phyloP scores from a whole-genome alignment of 2,797 vertebrate genomes.

The Fistularia tabacaria region DNA sequence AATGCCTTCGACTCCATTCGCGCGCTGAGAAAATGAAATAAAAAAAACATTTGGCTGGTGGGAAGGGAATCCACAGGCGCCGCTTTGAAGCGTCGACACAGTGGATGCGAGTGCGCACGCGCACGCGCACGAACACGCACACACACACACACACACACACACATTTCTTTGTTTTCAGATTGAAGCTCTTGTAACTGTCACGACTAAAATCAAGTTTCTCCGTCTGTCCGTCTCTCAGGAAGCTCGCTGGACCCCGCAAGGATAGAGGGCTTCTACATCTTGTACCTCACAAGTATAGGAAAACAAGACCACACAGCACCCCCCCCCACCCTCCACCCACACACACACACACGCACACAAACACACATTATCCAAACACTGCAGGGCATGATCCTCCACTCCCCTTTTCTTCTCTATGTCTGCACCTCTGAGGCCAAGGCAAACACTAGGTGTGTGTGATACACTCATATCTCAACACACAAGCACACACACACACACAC shows the following conservation, averaged over 20 bases:
- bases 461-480: constrained; percentile 45
- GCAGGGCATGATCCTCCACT: constrained; percentile 51
- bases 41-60: constrained; percentile 57
- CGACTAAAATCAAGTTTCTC: too few species aligned
- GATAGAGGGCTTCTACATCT: too few species aligned
- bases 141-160: constrained; percentile 2
- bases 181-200: too few species aligned
- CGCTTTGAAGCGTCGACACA: not conserved
- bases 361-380: constrained; percentile 54
- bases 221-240: too few species aligned
- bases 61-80: constrained; percentile 46
- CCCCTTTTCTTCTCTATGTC: constrained; percentile 52
- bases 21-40: constrained; percentile 62
- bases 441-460: constrained; percentile 61
- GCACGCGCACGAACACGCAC: constrained; percentile 7
- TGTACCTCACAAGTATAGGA: too few species aligned
- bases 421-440: constrained; percentile 60
- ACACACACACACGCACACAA: constrained; percentile 2
- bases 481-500: constrained; percentile 1
- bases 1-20: constrained; percentile 55
- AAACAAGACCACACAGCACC: too few species aligned
- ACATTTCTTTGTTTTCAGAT: not conserved
- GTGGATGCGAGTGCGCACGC: constrained; percentile 2
- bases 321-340: not conserved
- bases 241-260: too few species aligned